Conservation (phyloP, 2,888 invertebrate genomes). For the Anthophora plumipes region DNA sequence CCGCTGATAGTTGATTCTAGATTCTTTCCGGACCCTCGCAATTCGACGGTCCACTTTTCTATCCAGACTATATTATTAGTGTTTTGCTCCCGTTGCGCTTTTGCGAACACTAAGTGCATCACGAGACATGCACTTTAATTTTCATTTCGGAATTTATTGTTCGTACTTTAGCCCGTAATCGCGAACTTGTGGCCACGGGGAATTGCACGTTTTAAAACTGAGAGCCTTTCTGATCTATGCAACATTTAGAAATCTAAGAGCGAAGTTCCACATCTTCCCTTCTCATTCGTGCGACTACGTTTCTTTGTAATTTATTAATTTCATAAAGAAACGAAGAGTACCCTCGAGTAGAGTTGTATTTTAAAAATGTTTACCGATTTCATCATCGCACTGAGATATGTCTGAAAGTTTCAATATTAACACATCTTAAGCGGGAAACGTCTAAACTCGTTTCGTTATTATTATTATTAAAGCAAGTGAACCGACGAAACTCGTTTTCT, state of each 20-base stretch:
- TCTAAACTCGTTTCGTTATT: no score
- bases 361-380: no score
- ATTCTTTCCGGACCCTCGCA: constrained; percentile 64
- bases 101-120: constrained; percentile 75
- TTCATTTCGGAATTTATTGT: constrained; percentile 72
- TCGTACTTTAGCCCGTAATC: constrained; percentile 69
- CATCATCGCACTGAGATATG: no score
- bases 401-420: no score
- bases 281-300: no score
- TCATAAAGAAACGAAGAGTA: no score
- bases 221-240: not conserved
- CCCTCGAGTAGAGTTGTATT: no score
- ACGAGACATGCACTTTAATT: constrained; percentile 72
- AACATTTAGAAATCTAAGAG: not conserved
- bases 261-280: not conserved
- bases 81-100: constrained; percentile 73
- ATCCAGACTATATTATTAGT: constrained; percentile 68
- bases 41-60: constrained; percentile 60
- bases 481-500: no score
- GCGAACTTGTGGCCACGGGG: constrained; percentile 52
- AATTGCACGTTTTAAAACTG: not conserved
- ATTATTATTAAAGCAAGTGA: no score
- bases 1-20: constrained; percentile 69
- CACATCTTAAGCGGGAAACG: no score
- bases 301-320: no score